Percentiles rank a stretch among this genome's conserved stretches.
These are phyloP conservation scores for Drosophila bocqueti DNA, from an alignment of 1,140 invertebrate species.

Conservation along the genomic window DNA sequence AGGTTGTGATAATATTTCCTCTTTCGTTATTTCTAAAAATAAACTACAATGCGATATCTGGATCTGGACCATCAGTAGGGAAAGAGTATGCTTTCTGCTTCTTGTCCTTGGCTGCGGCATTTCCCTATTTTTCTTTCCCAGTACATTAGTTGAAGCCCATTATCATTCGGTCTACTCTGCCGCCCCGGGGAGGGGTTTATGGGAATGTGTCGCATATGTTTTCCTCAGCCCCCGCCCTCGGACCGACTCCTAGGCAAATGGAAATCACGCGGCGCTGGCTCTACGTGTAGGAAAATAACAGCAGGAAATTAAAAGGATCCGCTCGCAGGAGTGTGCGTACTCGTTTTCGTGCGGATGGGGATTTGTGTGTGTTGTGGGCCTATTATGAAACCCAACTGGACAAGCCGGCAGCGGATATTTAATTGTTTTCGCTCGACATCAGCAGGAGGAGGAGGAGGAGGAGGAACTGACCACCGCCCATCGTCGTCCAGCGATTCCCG, in stretches of 20 bases:
- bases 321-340: constrained; percentile 17
- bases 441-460: constrained; percentile 3
- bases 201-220: constrained; percentile 71
- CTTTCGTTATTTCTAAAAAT: neutral
- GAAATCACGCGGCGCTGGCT: constrained; percentile 66
- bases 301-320: constrained; percentile 81
- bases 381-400: constrained; percentile 62
- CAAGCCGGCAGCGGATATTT: constrained; percentile 62
- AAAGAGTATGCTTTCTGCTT: neutral
- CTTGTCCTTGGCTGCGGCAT: neutral
- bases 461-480: neutral
- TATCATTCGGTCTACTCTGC: constrained; percentile 61
- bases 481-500: neutral
- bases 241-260: constrained; percentile 46
- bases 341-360: constrained; percentile 6
- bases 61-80: too few species aligned
- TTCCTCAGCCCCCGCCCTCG: neutral
- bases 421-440: constrained; percentile 58
- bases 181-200: constrained; percentile 35
- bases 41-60: neutral
- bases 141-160: constrained; percentile 22
- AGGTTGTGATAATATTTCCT: neutral
- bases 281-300: constrained; percentile 74
- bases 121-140: constrained; percentile 22
- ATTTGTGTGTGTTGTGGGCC: constrained; percentile 41